phyloP scores from a whole-genome alignment of 2,113 vertebrate species.

The Myanophis thanlyinensis region DNA sequence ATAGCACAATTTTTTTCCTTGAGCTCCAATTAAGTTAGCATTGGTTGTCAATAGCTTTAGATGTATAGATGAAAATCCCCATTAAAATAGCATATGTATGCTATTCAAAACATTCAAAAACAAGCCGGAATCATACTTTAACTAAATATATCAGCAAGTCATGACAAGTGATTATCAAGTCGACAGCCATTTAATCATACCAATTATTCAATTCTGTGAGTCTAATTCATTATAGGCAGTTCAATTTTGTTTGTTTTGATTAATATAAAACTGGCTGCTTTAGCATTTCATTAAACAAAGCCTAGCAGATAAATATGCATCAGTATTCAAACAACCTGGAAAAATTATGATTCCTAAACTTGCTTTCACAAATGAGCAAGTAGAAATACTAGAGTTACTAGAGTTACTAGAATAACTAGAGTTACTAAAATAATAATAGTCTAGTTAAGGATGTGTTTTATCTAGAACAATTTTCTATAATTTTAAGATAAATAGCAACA shows the following conservation, averaged over 20 bases:
- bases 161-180: slow-evolving; percentile 9
- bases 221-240: slow-evolving; percentile 43
- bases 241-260: slow-evolving; percentile 35
- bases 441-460: slow-evolving; percentile 19
- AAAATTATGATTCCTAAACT: slow-evolving; percentile 5
- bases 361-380: slow-evolving; percentile 26
- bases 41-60: slow-evolving; percentile 24
- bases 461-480: slow-evolving; percentile 20
- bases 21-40: background rate
- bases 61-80: slow-evolving; percentile 13
- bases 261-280: slow-evolving; percentile 25
- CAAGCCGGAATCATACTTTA: background rate
- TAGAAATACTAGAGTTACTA: no score
- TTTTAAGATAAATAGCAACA: slow-evolving; percentile 40
- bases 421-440: slow-evolving; percentile 41
- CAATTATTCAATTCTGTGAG: slow-evolving; percentile 34
- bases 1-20: background rate
- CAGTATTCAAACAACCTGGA: slow-evolving; percentile 2
- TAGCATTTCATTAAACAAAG: slow-evolving; percentile 4
- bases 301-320: slow-evolving; percentile 35
- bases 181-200: slow-evolving; percentile 34
- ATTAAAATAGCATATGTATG: slow-evolving; percentile 32
- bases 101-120: slow-evolving; percentile 24
- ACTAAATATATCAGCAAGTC: slow-evolving; percentile 6
- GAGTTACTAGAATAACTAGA: no score